phyloP scores from a whole-genome alignment of 2,888 invertebrate species.

The Xanthia togata region DNA sequence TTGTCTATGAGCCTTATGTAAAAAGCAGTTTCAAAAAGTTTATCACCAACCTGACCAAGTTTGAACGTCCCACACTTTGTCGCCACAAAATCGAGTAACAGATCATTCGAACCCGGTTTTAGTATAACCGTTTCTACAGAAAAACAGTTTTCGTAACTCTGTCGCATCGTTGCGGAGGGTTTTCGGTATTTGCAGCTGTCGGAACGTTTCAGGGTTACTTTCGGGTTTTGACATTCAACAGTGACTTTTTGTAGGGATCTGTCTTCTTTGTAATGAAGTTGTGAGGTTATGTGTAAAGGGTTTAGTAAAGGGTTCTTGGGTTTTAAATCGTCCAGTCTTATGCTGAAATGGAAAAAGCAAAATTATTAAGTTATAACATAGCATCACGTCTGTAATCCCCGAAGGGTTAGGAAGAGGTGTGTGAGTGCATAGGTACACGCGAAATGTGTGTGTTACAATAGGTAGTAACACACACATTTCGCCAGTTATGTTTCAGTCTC shows the following conservation, averaged over 20 bases:
- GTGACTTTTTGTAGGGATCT: constrained; percentile 94
- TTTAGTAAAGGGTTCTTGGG: constrained; percentile 91
- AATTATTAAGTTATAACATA: no score
- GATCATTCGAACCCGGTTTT: constrained; percentile 92
- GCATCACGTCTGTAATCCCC: no score
- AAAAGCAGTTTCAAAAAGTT: not conserved
- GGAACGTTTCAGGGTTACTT: constrained; percentile 92
- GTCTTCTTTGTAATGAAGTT: constrained; percentile 95
- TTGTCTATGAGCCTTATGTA: not conserved
- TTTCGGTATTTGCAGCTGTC: constrained; percentile 93
- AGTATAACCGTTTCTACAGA: constrained; percentile 86
- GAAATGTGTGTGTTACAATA: no score
- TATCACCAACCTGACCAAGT: constrained; percentile 89
- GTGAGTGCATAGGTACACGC: no score
- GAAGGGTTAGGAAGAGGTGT: no score
- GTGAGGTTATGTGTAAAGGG: constrained; percentile 92
- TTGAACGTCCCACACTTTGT: constrained; percentile 93
- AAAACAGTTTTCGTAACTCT: constrained; percentile 92
- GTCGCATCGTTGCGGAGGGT: constrained; percentile 92
- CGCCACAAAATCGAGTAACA: constrained; percentile 91
- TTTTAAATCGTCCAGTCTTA: constrained; percentile 91
- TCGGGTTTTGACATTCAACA: constrained; percentile 93
- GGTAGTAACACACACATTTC: no score
- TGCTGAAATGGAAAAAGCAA: constrained; percentile 77
- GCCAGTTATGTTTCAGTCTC: no score